Base-by-base conservation (phyloP, 2,113 vertebrate genomes). In the Oenanthe melanoleuca region DNA sequence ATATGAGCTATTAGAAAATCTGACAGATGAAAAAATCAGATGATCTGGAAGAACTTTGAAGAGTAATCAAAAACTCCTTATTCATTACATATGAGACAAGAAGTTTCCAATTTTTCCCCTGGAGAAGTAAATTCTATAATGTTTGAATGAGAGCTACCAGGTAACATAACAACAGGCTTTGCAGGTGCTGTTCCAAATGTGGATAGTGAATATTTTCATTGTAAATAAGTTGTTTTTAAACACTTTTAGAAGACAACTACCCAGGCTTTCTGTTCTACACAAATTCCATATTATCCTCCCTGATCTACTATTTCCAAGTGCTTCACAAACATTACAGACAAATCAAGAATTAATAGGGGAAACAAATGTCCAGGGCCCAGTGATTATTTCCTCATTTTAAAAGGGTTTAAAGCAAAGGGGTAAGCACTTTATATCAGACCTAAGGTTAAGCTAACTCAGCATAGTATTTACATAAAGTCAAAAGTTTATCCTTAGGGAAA, bases 221-320 rank as follows among this genome's bases (percentile, higher is more conserved):
- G 18, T 28, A 53, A 88, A 55, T 10, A n/a, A 37, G 7, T 33
- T 70, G 3, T 25, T 81, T 52, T 40, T 33, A 67, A 78, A 42
- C 14, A 25, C 12, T 42, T 59, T 6, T 33, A 19, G 34, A 86
- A 81, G 44, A 24, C 0, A 0, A 45, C 8, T 45, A 64, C 4
- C 18, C 25, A 61, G 21, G 12, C 5, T 71, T 64, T 45, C 29
- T 67, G 10, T 49, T 90, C 37, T 31, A 38, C 50, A 52, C 3
- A 78, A 66, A 86, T 64, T 74, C 40, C 22, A 5, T 31, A 23
- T 22, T 66, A 47, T 55, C 29, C 56, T 80, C 22, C 5, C 15
- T 71, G 34, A 15, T 63, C 33, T 86, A 26, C 5, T 14, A 44
- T 70, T 92, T 88, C 33, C 31, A 86, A 71, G 20, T 47, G 19